These are phyloP conservation scores for Entomobrya proxima DNA, from an alignment of 2,888 invertebrate species.

Conservation along the genomic window DNA sequence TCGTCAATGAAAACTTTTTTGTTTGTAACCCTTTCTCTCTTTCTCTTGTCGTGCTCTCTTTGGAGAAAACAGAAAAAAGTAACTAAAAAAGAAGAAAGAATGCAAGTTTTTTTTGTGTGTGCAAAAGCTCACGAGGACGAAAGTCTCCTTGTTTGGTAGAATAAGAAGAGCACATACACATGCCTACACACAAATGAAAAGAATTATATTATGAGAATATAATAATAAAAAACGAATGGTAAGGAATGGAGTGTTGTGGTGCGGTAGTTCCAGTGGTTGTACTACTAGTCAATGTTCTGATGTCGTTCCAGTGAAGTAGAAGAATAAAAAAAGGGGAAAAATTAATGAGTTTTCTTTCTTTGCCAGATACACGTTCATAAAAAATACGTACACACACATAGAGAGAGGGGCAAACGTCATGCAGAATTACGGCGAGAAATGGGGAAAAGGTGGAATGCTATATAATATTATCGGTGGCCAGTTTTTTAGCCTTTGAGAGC, in stretches of 20 bases:
- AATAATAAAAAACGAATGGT: neutral
- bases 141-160: neutral
- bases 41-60: neutral
- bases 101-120: slow-evolving; percentile 8
- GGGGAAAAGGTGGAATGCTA: slow-evolving; percentile 16
- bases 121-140: neutral
- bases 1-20: slow-evolving; percentile 52
- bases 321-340: slow-evolving; percentile 50
- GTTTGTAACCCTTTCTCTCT: slow-evolving; percentile 20
- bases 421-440: neutral
- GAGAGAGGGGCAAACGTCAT: neutral
- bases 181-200: slow-evolving; percentile 10
- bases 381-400: neutral
- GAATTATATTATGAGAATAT: slow-evolving; percentile 2
- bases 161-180: neutral
- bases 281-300: slow-evolving; percentile 27
- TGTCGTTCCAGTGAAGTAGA: slow-evolving; percentile 41
- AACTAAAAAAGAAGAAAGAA: slow-evolving; percentile 31
- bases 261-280: neutral
- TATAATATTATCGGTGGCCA: no score
- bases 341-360: slow-evolving; percentile 66
- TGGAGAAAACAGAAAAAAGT: slow-evolving; percentile 13
- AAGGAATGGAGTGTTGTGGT: slow-evolving; percentile 29
- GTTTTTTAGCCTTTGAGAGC: no score
- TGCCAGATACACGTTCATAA: slow-evolving; percentile 23